Percentiles rank a stretch among this genome's conserved stretches.
Conservation (phyloP, 2,797 vertebrate species). For the Megaceryle alcyon region DNA sequence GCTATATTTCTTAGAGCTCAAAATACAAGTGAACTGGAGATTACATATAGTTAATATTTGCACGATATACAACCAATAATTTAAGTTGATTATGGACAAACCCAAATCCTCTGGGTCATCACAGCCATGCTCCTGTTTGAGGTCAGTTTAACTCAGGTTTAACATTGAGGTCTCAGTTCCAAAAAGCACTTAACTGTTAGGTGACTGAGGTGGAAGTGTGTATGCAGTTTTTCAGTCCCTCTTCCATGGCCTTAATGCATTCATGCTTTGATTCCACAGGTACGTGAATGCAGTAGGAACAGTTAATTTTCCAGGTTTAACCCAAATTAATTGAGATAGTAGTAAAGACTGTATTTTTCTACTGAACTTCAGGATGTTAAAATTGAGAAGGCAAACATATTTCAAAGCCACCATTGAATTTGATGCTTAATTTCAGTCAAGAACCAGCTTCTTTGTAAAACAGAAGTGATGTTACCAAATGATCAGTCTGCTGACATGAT, state of each 20-base stretch:
- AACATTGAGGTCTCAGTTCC: background rate
- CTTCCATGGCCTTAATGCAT: background rate
- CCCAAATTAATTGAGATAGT: background rate
- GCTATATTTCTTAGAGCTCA: background rate
- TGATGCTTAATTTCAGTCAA: background rate
- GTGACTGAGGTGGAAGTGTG: background rate
- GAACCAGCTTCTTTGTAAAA: background rate
- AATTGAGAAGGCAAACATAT: background rate
- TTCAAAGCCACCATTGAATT: background rate
- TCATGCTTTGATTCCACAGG: background rate
- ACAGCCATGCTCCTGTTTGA: background rate
- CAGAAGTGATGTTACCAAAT: background rate
- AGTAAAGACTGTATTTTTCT: background rate
- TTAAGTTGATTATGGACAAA: background rate
- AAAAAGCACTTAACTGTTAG: background rate
- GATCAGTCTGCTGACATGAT: background rate
- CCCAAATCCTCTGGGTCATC: background rate
- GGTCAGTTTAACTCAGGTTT: background rate
- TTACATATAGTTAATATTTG: background rate
- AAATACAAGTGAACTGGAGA: background rate
- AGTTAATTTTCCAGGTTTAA: constrained; percentile 1
- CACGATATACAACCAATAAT: background rate
- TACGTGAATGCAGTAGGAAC: background rate
- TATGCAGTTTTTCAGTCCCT: background rate
- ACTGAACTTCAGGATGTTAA: constrained; percentile 18